Base-by-base conservation (phyloP, 2,888 invertebrate species). In the Molorchus minor region DNA sequence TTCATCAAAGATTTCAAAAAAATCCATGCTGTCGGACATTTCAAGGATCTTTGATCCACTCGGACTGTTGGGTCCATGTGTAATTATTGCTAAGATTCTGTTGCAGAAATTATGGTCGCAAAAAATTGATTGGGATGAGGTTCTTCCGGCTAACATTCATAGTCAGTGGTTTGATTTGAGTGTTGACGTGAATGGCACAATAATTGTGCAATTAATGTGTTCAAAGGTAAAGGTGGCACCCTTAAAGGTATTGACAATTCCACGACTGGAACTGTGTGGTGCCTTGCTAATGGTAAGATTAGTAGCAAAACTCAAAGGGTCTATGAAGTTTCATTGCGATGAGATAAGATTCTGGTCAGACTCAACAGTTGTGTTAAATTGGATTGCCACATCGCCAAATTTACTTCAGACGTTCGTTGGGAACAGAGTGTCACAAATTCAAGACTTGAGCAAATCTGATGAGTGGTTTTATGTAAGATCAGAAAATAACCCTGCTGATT, bases 341-440 rank as follows among this genome's bases (percentile, higher is more conserved):
- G 45, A 36, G 35, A 41, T 21, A 13, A 16, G 19, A 8, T 33
- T 38, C n/a, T 57, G 56, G 56, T 57, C 21, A 30, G 56, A 57
- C 20, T 41, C 56, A 21, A 20, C 43, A n/a, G 45, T 61, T 5
- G 55, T 51, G 2, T 29, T 63, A 13, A 17, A 29, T 38, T 60
- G 63, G 63, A 49, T 63, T 12, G 20, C 25, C 3, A 25, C 36
- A 8, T 40, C 52, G 16, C 61, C 58, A 30, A 40, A 46, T 40
- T 20, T 21, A 5, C 44, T 35, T 16, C 54, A 54, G 16, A 61
- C 51, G 1, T 64, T 64, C 56, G 49, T 58, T 10, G 61, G 47
- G 13, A 64, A 64, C 40, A 38, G 64, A 12, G 45, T 64, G 0
- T 47, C 56, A n/a, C 38, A 56, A 30, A 58, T 64, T 16, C 64